phyloP scores from a whole-genome alignment of 2,113 vertebrate species.

The Sula dactylatra region DNA sequence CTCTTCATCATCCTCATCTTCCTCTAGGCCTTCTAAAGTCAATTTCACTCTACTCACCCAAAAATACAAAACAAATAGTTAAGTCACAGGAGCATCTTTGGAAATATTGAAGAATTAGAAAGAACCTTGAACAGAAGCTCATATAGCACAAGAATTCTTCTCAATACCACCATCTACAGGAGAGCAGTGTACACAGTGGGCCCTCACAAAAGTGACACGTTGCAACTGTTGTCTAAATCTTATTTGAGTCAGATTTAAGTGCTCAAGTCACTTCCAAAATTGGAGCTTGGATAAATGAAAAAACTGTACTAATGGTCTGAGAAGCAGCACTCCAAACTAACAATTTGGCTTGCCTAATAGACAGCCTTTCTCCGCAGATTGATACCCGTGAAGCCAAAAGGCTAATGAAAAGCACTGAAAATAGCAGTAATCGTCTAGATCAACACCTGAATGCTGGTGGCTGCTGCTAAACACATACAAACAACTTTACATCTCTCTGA shows the following conservation, averaged over 20 bases:
- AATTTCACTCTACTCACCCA: constrained; percentile 80
- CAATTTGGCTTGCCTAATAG: not conserved
- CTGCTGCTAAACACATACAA: not conserved
- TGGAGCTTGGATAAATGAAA: not conserved
- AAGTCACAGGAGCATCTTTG: not conserved
- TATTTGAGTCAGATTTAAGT: not conserved
- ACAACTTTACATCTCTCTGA: not conserved
- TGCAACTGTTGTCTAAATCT: not conserved
- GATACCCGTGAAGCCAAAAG: not conserved
- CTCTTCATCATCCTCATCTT: constrained; percentile 82
- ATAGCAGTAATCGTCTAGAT: not conserved
- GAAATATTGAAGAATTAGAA: not conserved
- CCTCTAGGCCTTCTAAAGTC: constrained; percentile 89
- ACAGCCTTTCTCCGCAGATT: not conserved
- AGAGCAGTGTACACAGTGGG: rapidly evolving
- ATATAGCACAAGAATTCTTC: not conserved
- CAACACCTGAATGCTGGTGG: not conserved
- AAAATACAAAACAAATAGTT: not conserved
- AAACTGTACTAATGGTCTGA: not conserved
- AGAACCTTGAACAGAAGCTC: not conserved
- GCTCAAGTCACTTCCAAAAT: not conserved
- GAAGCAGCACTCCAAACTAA: not conserved
- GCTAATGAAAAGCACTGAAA: not conserved
- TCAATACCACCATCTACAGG: not conserved
- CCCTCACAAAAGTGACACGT: not conserved